Evolutionary conservation across 1,140 invertebrate species (phyloP), one percentile per base, ranked within the genome.

Genomic region (Pachypeltis micranthus): DNA sequence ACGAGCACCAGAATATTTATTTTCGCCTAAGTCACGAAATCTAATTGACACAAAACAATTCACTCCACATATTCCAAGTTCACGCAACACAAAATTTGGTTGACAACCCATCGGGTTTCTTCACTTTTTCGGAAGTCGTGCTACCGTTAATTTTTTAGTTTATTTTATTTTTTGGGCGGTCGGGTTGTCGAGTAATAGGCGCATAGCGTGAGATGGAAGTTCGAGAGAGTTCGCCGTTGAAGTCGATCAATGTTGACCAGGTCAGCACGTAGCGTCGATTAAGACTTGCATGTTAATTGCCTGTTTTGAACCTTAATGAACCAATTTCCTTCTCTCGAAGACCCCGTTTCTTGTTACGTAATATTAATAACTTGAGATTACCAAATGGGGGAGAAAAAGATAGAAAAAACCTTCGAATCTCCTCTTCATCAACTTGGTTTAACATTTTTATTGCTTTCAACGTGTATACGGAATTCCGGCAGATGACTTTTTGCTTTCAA

Each of bases 271-370:
- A 56, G 19, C 19, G 19, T 56, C 54, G 54, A 56, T 56, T 56
- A 56, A 56, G 54, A 56, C 54, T 56, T 25, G 54, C 54, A 56
- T 56, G 54, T 56, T 56, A 56, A 56, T 56, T 24, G 54, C 54
- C 54, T 56, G 54, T 25, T 56, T 56, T 56, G 31, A 56, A 25
- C 54, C 54, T 56, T 56, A 56, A 56, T 56, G 54, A 56, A 56
- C 54, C 54, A 56, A 56, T 56, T 56, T 56, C 54, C 54, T 56
- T 16, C 54, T 7, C 16, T 39, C 31, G 7, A 16, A 16, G 54
- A 21, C 14, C 54, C 25, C 54, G 54, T 56, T 25, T 25, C 54
- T 56, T 25, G 54, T 56, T 56, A 56, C 54, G 26, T 56, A 56
- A 56, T 56, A 56, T 56, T 56, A 56, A 56, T 56, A 56, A 56